Percentiles rank a stretch among this genome's conserved stretches.
phyloP scores from a whole-genome alignment of 2,888 invertebrate genomes.

The Megamerina dolium region DNA sequence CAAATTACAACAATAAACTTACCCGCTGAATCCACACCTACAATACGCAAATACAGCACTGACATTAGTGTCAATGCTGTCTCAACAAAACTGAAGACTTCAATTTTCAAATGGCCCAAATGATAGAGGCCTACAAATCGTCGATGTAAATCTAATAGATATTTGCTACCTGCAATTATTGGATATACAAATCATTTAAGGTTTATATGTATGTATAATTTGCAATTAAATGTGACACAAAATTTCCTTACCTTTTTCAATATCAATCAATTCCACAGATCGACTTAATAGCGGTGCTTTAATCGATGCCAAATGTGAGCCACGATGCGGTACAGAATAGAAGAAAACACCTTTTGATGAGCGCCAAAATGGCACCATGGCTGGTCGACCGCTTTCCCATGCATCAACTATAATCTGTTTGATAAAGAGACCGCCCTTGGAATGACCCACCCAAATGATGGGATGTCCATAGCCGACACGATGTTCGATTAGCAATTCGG shows the following conservation, averaged over 20 bases:
- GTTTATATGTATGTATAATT: too few species aligned
- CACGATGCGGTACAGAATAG: slow-evolving; percentile 82
- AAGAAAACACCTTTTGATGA: slow-evolving; percentile 66
- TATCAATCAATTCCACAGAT: slow-evolving; percentile 72
- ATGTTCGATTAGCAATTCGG: slow-evolving; percentile 58
- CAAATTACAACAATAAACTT: slow-evolving; percentile 21
- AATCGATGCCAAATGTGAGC: slow-evolving; percentile 70
- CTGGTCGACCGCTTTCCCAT: slow-evolving; percentile 51
- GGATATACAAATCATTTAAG: background rate
- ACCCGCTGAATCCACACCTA: slow-evolving; percentile 75
- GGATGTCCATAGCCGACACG: slow-evolving; percentile 69
- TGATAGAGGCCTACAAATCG: slow-evolving; percentile 56
- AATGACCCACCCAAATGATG: slow-evolving; percentile 74
- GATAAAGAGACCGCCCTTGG: slow-evolving; percentile 81
- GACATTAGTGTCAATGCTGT: slow-evolving; percentile 70
- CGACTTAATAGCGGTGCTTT: slow-evolving; percentile 68
- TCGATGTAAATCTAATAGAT: slow-evolving; percentile 62
- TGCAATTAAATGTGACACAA: background rate
- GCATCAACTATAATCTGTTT: slow-evolving; percentile 73
- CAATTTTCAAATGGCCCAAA: slow-evolving; percentile 50
- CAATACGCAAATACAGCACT: slow-evolving; percentile 67
- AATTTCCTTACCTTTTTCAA: slow-evolving; percentile 61
- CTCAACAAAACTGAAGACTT: slow-evolving; percentile 72
- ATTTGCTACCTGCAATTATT: slow-evolving; percentile 58
- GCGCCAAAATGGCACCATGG: slow-evolving; percentile 52